Evolutionary conservation across 2,888 invertebrate genomes (phyloP).

Genomic region (Ethmia dodecea): DNA sequence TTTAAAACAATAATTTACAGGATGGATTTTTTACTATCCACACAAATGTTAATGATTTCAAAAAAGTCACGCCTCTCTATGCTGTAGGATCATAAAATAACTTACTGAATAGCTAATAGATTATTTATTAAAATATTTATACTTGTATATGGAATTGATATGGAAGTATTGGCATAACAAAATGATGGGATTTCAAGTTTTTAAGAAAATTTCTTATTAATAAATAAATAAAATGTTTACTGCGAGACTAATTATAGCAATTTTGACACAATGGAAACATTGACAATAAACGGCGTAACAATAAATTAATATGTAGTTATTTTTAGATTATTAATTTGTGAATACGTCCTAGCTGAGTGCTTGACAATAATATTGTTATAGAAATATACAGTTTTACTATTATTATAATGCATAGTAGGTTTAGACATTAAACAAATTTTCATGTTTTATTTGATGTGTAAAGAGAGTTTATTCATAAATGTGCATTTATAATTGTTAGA

Average conservation of each 20-base stretch:
- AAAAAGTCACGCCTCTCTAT: no score
- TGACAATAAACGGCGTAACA: constrained; percentile 38
- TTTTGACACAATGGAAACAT: constrained; percentile 28
- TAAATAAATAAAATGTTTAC: constrained; percentile 12
- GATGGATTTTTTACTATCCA: no score
- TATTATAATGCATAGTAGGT: constrained; percentile 10
- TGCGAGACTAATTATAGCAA: constrained; percentile 1
- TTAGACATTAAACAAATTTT: no score
- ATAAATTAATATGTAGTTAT: constrained; percentile 19
- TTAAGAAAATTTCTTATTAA: constrained; percentile 18
- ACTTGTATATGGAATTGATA: constrained; percentile 19
- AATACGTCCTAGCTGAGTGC: constrained; percentile 32
- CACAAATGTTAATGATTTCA: no score
- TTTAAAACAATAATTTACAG: no score
- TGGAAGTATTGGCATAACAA: constrained; percentile 15
- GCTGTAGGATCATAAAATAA: no score
- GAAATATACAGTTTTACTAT: constrained; percentile 12
- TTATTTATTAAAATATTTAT: constrained; percentile 6
- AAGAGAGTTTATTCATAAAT: background rate
- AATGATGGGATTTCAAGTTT: no score
- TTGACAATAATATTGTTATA: constrained; percentile 39
- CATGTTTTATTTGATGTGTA: background rate
- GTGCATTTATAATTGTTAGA: no score
- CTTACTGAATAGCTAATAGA: constrained; percentile 5
- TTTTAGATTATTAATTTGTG: constrained; percentile 21